phyloP scores from a whole-genome alignment of 2,888 invertebrate genomes.

The Leptinotarsa tumamoca region DNA sequence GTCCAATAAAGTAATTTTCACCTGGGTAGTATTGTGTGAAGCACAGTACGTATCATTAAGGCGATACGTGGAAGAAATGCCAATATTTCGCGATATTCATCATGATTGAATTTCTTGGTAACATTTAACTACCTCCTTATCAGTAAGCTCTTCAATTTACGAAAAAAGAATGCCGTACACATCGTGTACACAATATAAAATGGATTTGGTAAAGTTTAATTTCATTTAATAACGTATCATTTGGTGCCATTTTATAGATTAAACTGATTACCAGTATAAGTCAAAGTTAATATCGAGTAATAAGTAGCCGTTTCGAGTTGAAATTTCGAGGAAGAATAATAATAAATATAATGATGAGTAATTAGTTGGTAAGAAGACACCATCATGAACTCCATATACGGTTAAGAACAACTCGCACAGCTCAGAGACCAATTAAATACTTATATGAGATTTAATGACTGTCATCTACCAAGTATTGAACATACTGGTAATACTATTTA shows the following conservation, averaged over 20 bases:
- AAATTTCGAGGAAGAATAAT: conserved; percentile 41
- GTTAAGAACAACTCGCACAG: conserved; percentile 31
- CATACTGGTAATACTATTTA: background rate
- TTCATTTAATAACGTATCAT: conserved; percentile 41
- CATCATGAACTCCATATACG: conserved; percentile 29
- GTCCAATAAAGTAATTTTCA: too few species aligned
- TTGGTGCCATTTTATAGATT: conserved; percentile 41
- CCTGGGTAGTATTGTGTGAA: too few species aligned
- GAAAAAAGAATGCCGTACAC: conserved; percentile 19
- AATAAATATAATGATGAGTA: conserved; percentile 35
- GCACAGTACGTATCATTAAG: too few species aligned
- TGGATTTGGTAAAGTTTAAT: conserved; percentile 41
- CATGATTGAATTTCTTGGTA: conserved; percentile 17
- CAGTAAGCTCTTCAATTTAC: conserved; percentile 13
- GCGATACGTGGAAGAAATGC: background rate
- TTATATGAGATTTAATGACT: conserved; percentile 20
- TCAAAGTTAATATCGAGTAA: conserved; percentile 40
- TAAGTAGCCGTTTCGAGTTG: conserved; percentile 29
- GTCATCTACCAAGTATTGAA: background rate
- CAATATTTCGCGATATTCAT: background rate
- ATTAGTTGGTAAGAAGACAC: conserved; percentile 22
- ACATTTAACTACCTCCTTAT: conserved; percentile 19
- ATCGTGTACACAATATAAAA: conserved; percentile 29
- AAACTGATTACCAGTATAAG: conserved; percentile 39
- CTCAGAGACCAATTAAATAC: conserved; percentile 33